Base-by-base conservation (phyloP, 2,888 invertebrate species). In the Neoitamus cyanurus region DNA sequence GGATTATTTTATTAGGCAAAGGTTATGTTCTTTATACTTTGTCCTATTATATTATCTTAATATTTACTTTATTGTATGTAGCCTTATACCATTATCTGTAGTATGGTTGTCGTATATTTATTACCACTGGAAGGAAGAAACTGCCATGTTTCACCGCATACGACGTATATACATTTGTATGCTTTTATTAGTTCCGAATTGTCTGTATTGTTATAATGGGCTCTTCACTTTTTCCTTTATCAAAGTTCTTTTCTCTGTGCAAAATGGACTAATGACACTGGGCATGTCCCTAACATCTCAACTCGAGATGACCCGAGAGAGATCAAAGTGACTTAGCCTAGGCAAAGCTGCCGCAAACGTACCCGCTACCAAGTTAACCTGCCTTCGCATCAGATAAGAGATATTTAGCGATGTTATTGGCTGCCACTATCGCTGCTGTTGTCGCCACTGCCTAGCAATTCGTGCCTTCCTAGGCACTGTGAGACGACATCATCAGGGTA, bases 401-500 rank as follows among this genome's bases (percentile, higher is more conserved):
- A 69, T 34, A 82, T 82, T 82, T 42, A 69, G 82, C 34, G 82
- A 82, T 82, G 82, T 82, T 83, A 31, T 28, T n/a, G 83, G 78
- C 69, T 69, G 82, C 83, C 73, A 58, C 75, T 75, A 83, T 58
- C 73, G 73, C 36, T 73, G 83, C 83, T 83, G 70, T 73, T 75
- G 83, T 83, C 83, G 75, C 83, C 83, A 83, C 36, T 48, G 68
- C 72, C 48, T 73, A 72, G 82, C 69, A 20, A 15, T 69, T 69
- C 69, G 82, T 82, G 83, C 42, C 28, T 25, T 69, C 28, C 70
- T 72, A 46, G 83, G 30, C 20, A 11, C 42, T 85, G 86, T 86
- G 85, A 85, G 85, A 86, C 84, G 86, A 87, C 87, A 87, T 87
- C 86, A 85, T 86, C 85, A 86, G 87, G 87, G 87, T 87, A 87